Evolutionary conservation across 2,113 vertebrate species (phyloP), one percentile per base, ranked within the genome.

Genomic region (Stegostoma tigrinum): DNA sequence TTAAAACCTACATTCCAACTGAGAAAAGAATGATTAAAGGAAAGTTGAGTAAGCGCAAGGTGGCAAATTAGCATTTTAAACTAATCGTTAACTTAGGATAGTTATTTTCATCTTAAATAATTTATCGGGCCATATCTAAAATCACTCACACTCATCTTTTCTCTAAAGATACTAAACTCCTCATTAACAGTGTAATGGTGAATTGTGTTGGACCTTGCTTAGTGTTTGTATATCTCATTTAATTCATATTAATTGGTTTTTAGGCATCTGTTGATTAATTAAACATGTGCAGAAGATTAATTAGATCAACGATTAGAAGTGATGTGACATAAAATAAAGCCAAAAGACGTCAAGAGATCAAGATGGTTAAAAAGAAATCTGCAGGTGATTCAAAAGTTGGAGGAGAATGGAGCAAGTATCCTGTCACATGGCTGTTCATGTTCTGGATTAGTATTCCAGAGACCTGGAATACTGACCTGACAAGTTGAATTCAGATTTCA

Each of bases 201-300:
- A 99, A 98, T 98, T 98, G 98, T 98, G 98, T 98, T 98, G 98
- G 97, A 98, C 97, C 98, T 98, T 98, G 97, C 97, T 97, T 97
- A 97, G 97, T 97, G 97, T 98, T 98, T 98, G 98, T 98, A 98
- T 98, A 98, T 97, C 98, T 98, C 98, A 98, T 99, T 98, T 98
- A 98, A 98, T 98, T 98, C 98, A 97, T 98, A 98, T 98, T 98
- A 99, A 99, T 99, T 99, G 98, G 99, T 99, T 97, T 98, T 98
- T 98, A 98, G 97, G 97, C 98, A 98, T 97, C 97, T 96, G 96
- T 97, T 98, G 98, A 99, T 98, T 98, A 99, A 99, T 99, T 98
- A 97, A 97, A 97, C 86, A 93, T 98, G 98, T 98, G 97, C 98
- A 97, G 96, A 97, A 96, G 97, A 96, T 96, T 97, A 98, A 98